These are phyloP conservation scores for Metalampra italica DNA, from an alignment of 2,888 invertebrate genomes.

Conservation along the genomic window DNA sequence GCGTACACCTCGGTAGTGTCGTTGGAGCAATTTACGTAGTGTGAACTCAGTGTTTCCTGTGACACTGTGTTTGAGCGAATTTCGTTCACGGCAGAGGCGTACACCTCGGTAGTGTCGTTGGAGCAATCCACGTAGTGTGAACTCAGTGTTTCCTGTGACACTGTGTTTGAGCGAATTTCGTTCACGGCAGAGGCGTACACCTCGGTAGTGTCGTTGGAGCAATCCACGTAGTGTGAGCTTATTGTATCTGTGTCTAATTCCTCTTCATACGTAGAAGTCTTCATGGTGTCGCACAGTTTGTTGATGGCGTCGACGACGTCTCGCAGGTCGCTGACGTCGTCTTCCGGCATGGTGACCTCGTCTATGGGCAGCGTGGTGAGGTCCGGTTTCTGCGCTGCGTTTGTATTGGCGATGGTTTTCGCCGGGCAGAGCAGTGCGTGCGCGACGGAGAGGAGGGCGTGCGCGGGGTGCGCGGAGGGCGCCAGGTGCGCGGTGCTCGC, in stretches of 20 bases:
- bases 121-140: neutral
- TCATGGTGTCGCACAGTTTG: constrained; percentile 68
- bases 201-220: too few relatives aligned
- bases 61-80: constrained; percentile 5
- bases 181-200: too few relatives aligned
- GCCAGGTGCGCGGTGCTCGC: constrained; percentile 34
- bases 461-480: constrained; percentile 51
- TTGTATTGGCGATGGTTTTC: constrained; percentile 33
- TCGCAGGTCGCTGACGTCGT: constrained; percentile 59
- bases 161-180: too few relatives aligned
- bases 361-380: constrained; percentile 43
- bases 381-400: constrained; percentile 14
- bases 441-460: constrained; percentile 53
- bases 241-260: constrained; percentile 7
- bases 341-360: constrained; percentile 41
- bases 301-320: constrained; percentile 75
- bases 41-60: neutral
- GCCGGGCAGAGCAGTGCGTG: constrained; percentile 59
- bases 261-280: constrained; percentile 45
- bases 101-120: neutral
- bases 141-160: neutral
- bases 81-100: too few relatives aligned
- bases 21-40: neutral
- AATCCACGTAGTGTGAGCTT: neutral
- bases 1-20: neutral